phyloP scores from a whole-genome alignment of 1,140 invertebrate genomes.

The Ceratina calcarata region DNA sequence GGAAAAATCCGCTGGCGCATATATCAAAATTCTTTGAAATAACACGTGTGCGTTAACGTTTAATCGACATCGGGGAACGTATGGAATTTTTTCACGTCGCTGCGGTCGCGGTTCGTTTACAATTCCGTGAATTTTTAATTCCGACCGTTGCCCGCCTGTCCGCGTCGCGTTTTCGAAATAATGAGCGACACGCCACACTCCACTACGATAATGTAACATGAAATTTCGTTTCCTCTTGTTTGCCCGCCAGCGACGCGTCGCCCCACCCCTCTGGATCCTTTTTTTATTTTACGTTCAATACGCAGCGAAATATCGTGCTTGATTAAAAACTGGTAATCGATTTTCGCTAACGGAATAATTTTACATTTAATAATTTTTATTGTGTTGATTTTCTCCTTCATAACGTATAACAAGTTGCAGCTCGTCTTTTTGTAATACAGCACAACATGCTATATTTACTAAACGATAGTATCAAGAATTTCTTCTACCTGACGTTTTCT shows the following conservation, averaged over 20 bases:
- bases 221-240: constrained; percentile 32
- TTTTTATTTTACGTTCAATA: neutral
- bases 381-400: too few relatives aligned
- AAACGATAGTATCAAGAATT: too few relatives aligned
- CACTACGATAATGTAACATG: constrained; percentile 29
- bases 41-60: neutral
- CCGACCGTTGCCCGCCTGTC: neutral
- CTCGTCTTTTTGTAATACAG: too few relatives aligned
- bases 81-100: constrained; percentile 3
- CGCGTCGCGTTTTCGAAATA: constrained; percentile 7
- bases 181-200: neutral
- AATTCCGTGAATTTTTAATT: constrained; percentile 31
- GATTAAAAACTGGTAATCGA: too few relatives aligned
- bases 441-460: too few relatives aligned
- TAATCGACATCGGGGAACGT: neutral
- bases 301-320: constrained; percentile 20
- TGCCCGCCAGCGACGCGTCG: constrained; percentile 1
- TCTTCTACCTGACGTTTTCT: too few relatives aligned
- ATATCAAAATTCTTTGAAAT: neutral
- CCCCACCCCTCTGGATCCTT: neutral
- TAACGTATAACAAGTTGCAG: too few relatives aligned
- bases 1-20: neutral
- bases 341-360: too few relatives aligned
- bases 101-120: constrained; percentile 14
- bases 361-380: too few relatives aligned